A percentile compares a stretch with the other conserved stretches of the same genome.
These are phyloP conservation scores for Gastrophryne carolinensis DNA, from an alignment of 2,797 vertebrate species.

Conservation along the genomic window DNA sequence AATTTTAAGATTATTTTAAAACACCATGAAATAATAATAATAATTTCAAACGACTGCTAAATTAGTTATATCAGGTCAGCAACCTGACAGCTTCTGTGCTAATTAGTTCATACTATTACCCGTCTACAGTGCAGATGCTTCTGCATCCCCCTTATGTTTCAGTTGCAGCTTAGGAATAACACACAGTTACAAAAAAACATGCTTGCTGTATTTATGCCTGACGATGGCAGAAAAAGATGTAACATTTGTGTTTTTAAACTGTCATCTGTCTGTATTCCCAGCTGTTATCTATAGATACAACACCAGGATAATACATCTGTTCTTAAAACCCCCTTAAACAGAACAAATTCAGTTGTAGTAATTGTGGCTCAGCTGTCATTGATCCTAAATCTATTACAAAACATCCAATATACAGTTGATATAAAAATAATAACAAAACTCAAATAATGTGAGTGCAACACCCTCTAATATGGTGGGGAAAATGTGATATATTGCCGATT, in stretches of 20 bases:
- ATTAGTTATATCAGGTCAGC: background rate
- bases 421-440: too few species aligned
- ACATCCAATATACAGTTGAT: too few species aligned
- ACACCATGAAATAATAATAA: too few species aligned
- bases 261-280: constrained; percentile 17
- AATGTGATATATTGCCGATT: too few species aligned
- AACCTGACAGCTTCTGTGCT: background rate
- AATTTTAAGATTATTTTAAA: too few species aligned
- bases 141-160: background rate
- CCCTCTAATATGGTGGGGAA: too few species aligned
- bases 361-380: too few species aligned
- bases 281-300: background rate
- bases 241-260: background rate
- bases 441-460: too few species aligned
- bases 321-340: too few species aligned
- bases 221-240: constrained; percentile 3
- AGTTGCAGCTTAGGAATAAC: constrained; percentile 8
- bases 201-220: constrained; percentile 14
- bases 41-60: too few species aligned
- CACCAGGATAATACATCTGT: background rate
- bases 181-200: constrained; percentile 10
- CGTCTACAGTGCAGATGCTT: constrained; percentile 6
- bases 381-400: too few species aligned
- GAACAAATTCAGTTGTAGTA: too few species aligned
- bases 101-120: background rate